Conservation (phyloP, 2,888 invertebrate species). For the Tetrapedia diversipes region DNA sequence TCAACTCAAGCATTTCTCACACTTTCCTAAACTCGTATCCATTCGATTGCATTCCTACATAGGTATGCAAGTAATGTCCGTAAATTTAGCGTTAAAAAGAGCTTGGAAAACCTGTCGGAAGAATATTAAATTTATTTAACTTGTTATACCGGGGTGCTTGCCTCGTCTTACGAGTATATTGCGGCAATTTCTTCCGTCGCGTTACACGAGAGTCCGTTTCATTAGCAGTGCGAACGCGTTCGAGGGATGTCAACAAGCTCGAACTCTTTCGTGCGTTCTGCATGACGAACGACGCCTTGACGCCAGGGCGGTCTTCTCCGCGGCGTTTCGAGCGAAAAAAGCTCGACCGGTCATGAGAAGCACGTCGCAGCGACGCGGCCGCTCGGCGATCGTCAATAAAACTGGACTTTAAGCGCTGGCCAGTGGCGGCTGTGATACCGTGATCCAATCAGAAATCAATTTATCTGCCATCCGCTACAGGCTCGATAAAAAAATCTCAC, state of each 20-base stretch:
- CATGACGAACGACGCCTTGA: constrained; percentile 66
- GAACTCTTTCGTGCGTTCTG: constrained; percentile 48
- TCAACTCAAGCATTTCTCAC: too few relatives aligned
- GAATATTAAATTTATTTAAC: too few relatives aligned
- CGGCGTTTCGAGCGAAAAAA: constrained; percentile 60
- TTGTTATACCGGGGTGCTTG: too few relatives aligned
- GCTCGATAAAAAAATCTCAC: constrained; percentile 59
- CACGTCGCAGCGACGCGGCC: constrained; percentile 50
- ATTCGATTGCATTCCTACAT: too few relatives aligned
- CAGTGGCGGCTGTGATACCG: constrained; percentile 49
- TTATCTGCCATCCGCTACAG: constrained; percentile 68
- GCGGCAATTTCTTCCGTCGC: too few relatives aligned
- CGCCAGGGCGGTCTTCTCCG: constrained; percentile 59
- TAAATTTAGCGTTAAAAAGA: too few relatives aligned
- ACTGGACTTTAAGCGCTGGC: constrained; percentile 56
- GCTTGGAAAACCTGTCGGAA: too few relatives aligned
- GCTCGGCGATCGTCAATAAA: constrained; percentile 60
- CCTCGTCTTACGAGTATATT: too few relatives aligned
- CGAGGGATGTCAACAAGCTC: background rate
- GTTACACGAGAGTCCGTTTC: background rate
- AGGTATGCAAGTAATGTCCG: too few relatives aligned
- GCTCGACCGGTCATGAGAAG: constrained; percentile 53
- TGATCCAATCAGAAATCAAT: constrained; percentile 74
- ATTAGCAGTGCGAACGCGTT: constrained; percentile 17
- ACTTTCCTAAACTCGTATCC: too few relatives aligned